A percentile compares a stretch with the other conserved stretches of the same genome.
These are phyloP conservation scores for Hofmannophila pseudospretella DNA, from an alignment of 2,888 invertebrate species.

Conservation along the genomic window DNA sequence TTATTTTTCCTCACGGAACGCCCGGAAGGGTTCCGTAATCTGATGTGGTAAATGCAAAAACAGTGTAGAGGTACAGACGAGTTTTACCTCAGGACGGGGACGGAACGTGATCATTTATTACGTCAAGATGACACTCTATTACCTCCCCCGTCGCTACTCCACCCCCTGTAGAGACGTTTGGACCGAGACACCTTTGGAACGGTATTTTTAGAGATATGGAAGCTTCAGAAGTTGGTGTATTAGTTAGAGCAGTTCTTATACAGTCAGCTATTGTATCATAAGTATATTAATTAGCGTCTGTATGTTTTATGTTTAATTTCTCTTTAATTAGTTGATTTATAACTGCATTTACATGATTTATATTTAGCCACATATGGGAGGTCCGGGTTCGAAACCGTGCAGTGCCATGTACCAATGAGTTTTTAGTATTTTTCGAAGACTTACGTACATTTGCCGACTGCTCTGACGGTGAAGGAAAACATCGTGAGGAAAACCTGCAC, in stretches of 20 bases:
- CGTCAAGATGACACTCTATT: constrained; percentile 74
- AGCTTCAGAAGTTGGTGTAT: constrained; percentile 2
- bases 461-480: too few species aligned
- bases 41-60: constrained; percentile 58
- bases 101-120: constrained; percentile 66
- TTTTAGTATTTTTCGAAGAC: too few species aligned
- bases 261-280: too few species aligned
- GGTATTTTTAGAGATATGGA: constrained; percentile 1
- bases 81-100: constrained; percentile 30
- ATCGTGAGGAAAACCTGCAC: too few species aligned
- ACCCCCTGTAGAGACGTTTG: neutral
- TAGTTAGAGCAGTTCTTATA: neutral
- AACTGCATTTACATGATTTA: too few species aligned
- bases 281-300: too few species aligned
- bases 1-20: constrained; percentile 17
- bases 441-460: too few species aligned
- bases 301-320: too few species aligned
- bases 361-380: too few species aligned
- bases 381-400: too few species aligned
- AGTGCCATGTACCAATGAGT: too few species aligned
- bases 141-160: constrained; percentile 23
- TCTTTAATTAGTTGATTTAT: too few species aligned
- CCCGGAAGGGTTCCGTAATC: constrained; percentile 42
- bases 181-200: constrained; percentile 3
- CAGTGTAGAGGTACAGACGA: constrained; percentile 42